A percentile compares a stretch with the other conserved stretches of the same genome.
phyloP scores from a whole-genome alignment of 2,113 vertebrate species.

The Mola mola region DNA sequence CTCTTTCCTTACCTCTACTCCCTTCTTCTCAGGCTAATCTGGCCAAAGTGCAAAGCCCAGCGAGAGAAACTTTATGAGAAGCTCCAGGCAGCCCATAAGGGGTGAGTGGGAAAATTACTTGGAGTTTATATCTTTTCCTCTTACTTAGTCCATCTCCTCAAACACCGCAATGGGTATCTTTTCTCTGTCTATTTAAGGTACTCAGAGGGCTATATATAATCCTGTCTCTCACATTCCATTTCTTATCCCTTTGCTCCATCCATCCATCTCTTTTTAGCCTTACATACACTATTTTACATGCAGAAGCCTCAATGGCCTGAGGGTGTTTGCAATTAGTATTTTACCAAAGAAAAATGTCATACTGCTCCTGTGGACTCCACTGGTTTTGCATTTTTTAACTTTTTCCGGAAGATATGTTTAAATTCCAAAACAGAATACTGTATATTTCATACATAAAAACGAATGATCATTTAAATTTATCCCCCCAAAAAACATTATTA shows the following conservation, averaged over 20 bases:
- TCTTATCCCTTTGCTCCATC: constrained; percentile 17
- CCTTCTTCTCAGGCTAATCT: not conserved
- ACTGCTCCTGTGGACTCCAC: constrained; percentile 8
- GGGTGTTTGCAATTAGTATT: constrained; percentile 50
- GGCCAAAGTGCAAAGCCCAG: constrained; percentile 14
- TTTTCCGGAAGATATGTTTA: not conserved
- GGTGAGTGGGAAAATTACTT: constrained; percentile 6
- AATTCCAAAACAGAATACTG: no score
- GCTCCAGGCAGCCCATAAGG: constrained; percentile 9
- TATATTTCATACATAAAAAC: no score
- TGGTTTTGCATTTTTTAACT: constrained; percentile 12
- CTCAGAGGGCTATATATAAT: constrained; percentile 29
- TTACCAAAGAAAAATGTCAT: constrained; percentile 8
- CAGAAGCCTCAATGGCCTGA: constrained; percentile 10
- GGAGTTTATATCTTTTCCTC: constrained; percentile 20
- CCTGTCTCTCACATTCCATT: constrained; percentile 4
- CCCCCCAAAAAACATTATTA: no score
- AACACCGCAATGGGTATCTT: constrained; percentile 12
- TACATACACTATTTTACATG: constrained; percentile 19
- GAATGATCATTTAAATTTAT: no score
- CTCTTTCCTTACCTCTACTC: no score
- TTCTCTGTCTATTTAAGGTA: constrained; percentile 19
- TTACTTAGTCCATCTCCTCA: constrained; percentile 6
- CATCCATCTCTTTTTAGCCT: constrained; percentile 1
- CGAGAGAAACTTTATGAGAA: constrained; percentile 16